Conservation (phyloP, 2,888 invertebrate genomes). For the Parascotia fuliginaria region DNA sequence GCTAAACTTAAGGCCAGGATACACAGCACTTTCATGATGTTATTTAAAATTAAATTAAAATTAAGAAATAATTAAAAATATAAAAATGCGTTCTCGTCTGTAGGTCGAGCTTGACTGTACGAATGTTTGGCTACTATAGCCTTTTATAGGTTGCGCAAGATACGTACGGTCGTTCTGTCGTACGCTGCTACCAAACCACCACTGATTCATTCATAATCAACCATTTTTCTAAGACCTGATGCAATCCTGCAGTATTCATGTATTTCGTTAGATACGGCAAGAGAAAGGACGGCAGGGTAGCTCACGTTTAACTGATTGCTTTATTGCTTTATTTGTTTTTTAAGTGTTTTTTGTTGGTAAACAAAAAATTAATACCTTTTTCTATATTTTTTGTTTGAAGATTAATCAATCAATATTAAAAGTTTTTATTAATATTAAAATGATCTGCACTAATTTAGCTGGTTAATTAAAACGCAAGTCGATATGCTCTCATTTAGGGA, state of each 20-base stretch:
- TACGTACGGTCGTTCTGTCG: neutral
- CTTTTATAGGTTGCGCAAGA: constrained; percentile 58
- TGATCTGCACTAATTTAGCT: too few species aligned
- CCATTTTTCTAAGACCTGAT: constrained; percentile 23
- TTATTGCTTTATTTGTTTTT: neutral
- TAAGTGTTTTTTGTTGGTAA: too few species aligned
- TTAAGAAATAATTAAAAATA: constrained; percentile 25
- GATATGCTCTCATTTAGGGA: too few species aligned
- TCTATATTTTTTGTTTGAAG: too few species aligned
- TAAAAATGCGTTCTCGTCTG: constrained; percentile 20
- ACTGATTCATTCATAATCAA: constrained; percentile 36
- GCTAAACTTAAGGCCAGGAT: constrained; percentile 49
- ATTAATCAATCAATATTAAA: too few species aligned
- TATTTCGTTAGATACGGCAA: constrained; percentile 1
- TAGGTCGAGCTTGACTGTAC: constrained; percentile 36
- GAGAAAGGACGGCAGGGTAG: constrained; percentile 1
- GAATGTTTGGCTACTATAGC: constrained; percentile 17
- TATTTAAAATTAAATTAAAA: constrained; percentile 29
- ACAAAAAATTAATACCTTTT: too few species aligned
- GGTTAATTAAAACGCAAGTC: too few species aligned
- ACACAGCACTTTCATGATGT: constrained; percentile 62
- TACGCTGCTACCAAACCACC: neutral
- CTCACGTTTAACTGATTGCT: constrained; percentile 6
- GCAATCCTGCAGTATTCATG: constrained; percentile 17
- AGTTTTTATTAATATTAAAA: too few species aligned